Evolutionary conservation across 2,797 vertebrate species (phyloP).

Genomic region (Sorex maritimensis): DNA sequence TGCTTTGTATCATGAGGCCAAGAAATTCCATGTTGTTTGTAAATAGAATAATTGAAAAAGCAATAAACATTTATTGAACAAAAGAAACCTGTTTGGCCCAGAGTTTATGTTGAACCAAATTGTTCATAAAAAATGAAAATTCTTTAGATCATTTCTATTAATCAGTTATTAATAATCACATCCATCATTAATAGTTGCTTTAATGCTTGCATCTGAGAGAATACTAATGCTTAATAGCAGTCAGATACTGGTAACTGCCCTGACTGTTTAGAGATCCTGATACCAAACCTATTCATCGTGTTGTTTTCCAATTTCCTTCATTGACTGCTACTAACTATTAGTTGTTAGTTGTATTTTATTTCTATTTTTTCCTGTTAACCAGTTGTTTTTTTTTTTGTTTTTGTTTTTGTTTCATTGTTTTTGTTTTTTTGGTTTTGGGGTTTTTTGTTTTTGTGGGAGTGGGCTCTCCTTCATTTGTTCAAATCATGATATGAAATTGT

Average conservation of each 20-base stretch:
- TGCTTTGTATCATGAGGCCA: slow-evolving; percentile 96
- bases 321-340: slow-evolving; percentile 98
- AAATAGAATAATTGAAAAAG: slow-evolving; percentile 98
- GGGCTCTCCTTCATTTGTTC: slow-evolving; percentile 93
- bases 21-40: slow-evolving; percentile 95
- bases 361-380: slow-evolving; percentile 93
- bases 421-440: background rate
- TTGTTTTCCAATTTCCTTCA: slow-evolving; percentile 90
- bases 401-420: slow-evolving; percentile 50
- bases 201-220: slow-evolving; percentile 95
- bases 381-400: slow-evolving; percentile 79
- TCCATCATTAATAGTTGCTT: slow-evolving; percentile 95
- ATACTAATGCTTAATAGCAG: slow-evolving; percentile 98
- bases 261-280: slow-evolving; percentile 92
- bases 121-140: slow-evolving; percentile 90
- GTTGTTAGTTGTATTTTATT: slow-evolving; percentile 94
- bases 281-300: slow-evolving; percentile 90
- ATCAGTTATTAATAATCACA: slow-evolving; percentile 96
- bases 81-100: slow-evolving; percentile 95
- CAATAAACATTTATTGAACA: slow-evolving; percentile 99
- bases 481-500: slow-evolving; percentile 94
- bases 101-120: slow-evolving; percentile 93
- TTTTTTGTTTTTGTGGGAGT: slow-evolving; percentile 89
- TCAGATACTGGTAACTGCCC: slow-evolving; percentile 92
- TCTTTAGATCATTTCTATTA: slow-evolving; percentile 96